Base-by-base conservation (phyloP, 1,140 invertebrate species). In the Dryas iulia region DNA sequence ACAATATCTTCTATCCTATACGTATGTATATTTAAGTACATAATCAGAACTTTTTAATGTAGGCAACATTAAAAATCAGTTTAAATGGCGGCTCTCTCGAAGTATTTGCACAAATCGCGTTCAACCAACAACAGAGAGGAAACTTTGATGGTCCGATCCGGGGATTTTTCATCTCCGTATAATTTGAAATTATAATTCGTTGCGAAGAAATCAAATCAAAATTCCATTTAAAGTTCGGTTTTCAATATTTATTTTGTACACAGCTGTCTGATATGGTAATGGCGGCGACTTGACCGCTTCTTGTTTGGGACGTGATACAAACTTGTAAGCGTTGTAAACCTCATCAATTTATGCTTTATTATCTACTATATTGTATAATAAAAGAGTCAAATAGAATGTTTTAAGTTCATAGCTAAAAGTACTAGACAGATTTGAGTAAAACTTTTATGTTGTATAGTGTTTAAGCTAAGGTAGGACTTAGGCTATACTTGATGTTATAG, bases 181-280 rank as follows among this genome's bases (percentile, higher is more conserved):
- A 83, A 90, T 90, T 90, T 90, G 82, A 85, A 90, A 90, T 90
- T 90, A 90, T 87, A 90, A 90, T 88, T 77, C 79, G 77, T 74
- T 62, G 74, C 72, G 74, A 87, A 88, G 87, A 85, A 88, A 90
- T 88, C 86, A 85, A 90, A 90, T 90, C 85, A 90, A 88, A 90
- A 90, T 90, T 87, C 85, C 85, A 90, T 90, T 88, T 87, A 86
- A 87, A 87, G 75, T 90, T 85, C 63, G 77, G 70, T 82, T 86
- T 88, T 85, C 85, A 86, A 87, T 88, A 88, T 88, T 88, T 86
- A 82, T 86, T 87, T 80, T 79, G 69, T 69, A 73, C 74, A 71
- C 81, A 83, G 81, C 77, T 87, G 86, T 74, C 75, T 76, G 80
- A 66, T 83, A 83, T 82, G 81, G 56, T 85, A 80, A 83, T 78